Evolutionary conservation across 1,140 invertebrate genomes (phyloP), one percentile per base, ranked within the genome.

Genomic region (Solen grandis): DNA sequence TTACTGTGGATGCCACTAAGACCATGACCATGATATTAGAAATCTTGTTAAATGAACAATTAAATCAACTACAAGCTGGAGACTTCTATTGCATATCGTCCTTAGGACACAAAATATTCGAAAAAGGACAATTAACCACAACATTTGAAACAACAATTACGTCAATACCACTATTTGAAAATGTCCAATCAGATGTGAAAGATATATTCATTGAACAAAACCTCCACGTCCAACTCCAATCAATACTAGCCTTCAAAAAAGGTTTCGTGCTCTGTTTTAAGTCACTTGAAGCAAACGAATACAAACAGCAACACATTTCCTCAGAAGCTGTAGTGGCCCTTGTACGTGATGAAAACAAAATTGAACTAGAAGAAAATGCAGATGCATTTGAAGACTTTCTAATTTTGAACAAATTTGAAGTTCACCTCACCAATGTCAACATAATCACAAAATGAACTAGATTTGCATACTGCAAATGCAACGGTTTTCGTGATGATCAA

Each of bases 331-430:
- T 55, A 55, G 54, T 22, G 27, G 27, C 54, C 54, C 54, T 55
- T 55, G 54, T 55, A 27, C n/a, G 4, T n/a, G 5, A 5, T 5
- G n/a, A n/a, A n/a, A n/a, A n/a, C n/a, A 55, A 55, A 55, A 19
- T 27, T 22, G 54, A 55, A 55, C 27, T 55, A 55, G 27, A 55
- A 55, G 54, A 55, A 22, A 27, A 55, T 27, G 4, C 27, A 22
- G 54, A 55, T 55, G 54, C 54, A 55, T 55, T 55, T 55, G 54
- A 55, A 55, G 54, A 55, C n/a, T 55, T 55, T n/a, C 54, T 55
- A 5, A 55, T 55, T 8, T 55, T 55, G 54, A 55, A 55, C 54
- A 55, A 55, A 55, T 55, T 55, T 55, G 5, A 55, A 55, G 27
- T 55, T 55, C 54, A 55, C 54, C 54, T 55, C n/a, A 8, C 5